These are phyloP conservation scores for Cirrhinus molitorella DNA, from an alignment of 2,797 vertebrate species.

Conservation along the genomic window DNA sequence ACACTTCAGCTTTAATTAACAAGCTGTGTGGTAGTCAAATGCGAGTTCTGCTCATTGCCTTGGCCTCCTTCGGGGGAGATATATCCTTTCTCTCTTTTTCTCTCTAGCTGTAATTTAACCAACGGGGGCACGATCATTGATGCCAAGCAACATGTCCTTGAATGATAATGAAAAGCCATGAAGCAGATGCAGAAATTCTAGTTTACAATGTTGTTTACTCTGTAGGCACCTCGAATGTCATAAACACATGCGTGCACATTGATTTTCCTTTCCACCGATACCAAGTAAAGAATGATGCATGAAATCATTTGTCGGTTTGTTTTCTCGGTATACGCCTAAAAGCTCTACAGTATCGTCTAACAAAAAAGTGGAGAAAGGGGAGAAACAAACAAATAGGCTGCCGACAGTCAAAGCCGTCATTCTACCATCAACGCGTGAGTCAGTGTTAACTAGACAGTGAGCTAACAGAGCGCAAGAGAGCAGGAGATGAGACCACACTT, in stretches of 20 bases:
- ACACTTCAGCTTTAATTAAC: slow-evolving; percentile 73
- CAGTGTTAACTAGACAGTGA: slow-evolving; percentile 43
- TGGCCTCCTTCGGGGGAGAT: slow-evolving; percentile 54
- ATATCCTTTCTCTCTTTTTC: slow-evolving; percentile 38
- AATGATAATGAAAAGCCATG: slow-evolving; percentile 55
- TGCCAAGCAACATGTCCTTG: slow-evolving; percentile 51
- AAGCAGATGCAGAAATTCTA: slow-evolving; percentile 42
- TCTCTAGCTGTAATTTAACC: slow-evolving; percentile 39
- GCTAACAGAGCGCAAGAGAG: slow-evolving; percentile 13
- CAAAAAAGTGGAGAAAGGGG: slow-evolving; percentile 9
- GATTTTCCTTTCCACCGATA: slow-evolving; percentile 30
- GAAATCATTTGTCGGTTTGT: slow-evolving; percentile 20
- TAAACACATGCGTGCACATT: slow-evolving; percentile 10
- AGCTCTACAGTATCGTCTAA: slow-evolving; percentile 14
- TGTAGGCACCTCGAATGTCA: slow-evolving; percentile 29
- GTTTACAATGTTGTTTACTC: slow-evolving; percentile 56
- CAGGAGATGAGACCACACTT: background rate
- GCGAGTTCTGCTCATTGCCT: slow-evolving; percentile 66
- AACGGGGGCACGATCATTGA: slow-evolving; percentile 52
- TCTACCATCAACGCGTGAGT: slow-evolving; percentile 38
- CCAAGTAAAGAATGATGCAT: slow-evolving; percentile 40
- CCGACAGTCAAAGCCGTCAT: slow-evolving; percentile 51
- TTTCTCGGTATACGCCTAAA: slow-evolving; percentile 28
- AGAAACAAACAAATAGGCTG: slow-evolving; percentile 33
- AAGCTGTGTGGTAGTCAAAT: slow-evolving; percentile 73